phyloP scores from a whole-genome alignment of 1,140 invertebrate genomes.

The Belonocnema kinseyi region DNA sequence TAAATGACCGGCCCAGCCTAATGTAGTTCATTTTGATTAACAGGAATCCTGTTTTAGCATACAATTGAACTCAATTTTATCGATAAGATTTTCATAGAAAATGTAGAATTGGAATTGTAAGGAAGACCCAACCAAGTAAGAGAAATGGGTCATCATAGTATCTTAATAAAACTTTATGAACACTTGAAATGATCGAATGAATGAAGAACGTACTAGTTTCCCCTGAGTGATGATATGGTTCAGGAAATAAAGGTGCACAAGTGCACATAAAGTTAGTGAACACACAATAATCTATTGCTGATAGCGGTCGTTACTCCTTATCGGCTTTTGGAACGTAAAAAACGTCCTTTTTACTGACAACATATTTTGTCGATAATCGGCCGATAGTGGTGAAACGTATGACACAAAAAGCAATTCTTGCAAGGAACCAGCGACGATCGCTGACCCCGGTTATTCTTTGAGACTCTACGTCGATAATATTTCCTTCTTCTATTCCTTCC shows the following conservation, averaged over 20 bases:
- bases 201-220: conserved; percentile 9
- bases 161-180: neutral
- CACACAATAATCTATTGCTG: conserved; percentile 14
- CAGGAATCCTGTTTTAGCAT: no score
- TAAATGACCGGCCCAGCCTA: no score
- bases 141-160: neutral
- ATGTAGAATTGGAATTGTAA: no score
- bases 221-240: neutral
- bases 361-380: conserved; percentile 29
- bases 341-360: conserved; percentile 20
- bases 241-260: conserved; percentile 11
- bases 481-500: conserved; percentile 37
- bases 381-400: conserved; percentile 20
- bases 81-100: no score
- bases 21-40: no score
- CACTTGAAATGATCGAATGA: neutral
- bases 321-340: conserved; percentile 15
- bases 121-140: neutral
- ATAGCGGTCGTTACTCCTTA: conserved; percentile 19
- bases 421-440: conserved; percentile 21
- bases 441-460: conserved; percentile 48
- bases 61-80: no score
- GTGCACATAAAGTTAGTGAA: neutral
- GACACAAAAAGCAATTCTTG: conserved; percentile 13
- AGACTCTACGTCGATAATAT: conserved; percentile 58